Conservation (phyloP, 53 echinoderm and acorn worm species). For the Crossaster papposus region DNA sequence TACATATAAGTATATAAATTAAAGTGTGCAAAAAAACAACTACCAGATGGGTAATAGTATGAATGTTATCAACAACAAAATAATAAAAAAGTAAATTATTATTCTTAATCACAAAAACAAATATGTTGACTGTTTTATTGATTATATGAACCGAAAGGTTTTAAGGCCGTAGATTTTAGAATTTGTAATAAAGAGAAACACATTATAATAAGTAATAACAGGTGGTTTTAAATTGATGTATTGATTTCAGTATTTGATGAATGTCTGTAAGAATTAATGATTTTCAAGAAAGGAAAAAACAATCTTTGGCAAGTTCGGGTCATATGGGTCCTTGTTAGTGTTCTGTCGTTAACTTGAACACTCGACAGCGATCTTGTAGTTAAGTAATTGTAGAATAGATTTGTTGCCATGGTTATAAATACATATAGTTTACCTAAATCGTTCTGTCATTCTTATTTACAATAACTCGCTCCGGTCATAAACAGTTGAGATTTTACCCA, state of each 20-base stretch:
- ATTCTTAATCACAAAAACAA: conserved; percentile 18
- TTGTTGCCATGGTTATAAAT: neutral
- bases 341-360: neutral
- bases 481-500: neutral
- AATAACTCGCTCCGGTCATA: neutral
- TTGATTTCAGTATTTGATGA: conserved; percentile 8
- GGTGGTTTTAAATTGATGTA: neutral
- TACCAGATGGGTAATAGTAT: neutral
- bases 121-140: conserved; percentile 35
- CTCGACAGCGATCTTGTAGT: neutral
- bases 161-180: conserved; percentile 35
- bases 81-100: conserved; percentile 31
- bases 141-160: conserved; percentile 35
- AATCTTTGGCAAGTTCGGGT: conserved; percentile 27
- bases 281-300: neutral
- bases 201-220: neutral
- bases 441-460: neutral
- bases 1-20: conserved; percentile 37
- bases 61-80: conserved; percentile 23
- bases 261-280: conserved; percentile 5
- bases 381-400: neutral
- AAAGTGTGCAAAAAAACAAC: conserved; percentile 43
- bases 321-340: conserved; percentile 18
- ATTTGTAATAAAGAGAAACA: neutral
- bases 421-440: neutral